Evolutionary conservation across 2,113 vertebrate species (phyloP).

Genomic region (Himantopus leucocephalus): DNA sequence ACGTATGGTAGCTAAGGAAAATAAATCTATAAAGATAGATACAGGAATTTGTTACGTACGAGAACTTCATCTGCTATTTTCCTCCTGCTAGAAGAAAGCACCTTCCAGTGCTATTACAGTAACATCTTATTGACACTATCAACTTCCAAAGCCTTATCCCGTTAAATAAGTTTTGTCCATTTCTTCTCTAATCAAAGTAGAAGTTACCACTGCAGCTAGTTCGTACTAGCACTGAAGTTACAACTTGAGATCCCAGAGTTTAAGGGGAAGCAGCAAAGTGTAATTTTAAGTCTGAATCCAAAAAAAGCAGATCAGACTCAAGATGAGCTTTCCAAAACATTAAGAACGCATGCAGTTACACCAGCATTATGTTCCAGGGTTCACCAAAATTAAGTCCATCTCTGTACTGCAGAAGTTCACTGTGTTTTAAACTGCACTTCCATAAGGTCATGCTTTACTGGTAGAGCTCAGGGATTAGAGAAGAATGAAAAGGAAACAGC

Average conservation of each 20-base stretch:
- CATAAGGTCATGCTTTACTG: accelerated
- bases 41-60: neutral
- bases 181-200: neutral
- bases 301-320: neutral
- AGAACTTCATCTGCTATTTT: neutral
- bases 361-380: neutral
- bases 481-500: neutral
- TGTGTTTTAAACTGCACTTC: neutral
- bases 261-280: neutral
- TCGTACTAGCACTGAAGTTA: neutral
- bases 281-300: neutral
- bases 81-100: neutral
- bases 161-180: neutral
- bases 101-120: neutral
- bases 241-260: neutral
- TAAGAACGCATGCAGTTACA: neutral
- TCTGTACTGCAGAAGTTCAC: neutral
- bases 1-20: neutral
- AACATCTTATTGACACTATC: neutral
- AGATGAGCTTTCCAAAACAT: neutral
- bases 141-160: neutral
- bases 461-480: neutral
- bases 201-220: neutral
- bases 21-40: neutral
- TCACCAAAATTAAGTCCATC: neutral